phyloP scores from a whole-genome alignment of 2,888 invertebrate species.

The Luffia ferchaultella region DNA sequence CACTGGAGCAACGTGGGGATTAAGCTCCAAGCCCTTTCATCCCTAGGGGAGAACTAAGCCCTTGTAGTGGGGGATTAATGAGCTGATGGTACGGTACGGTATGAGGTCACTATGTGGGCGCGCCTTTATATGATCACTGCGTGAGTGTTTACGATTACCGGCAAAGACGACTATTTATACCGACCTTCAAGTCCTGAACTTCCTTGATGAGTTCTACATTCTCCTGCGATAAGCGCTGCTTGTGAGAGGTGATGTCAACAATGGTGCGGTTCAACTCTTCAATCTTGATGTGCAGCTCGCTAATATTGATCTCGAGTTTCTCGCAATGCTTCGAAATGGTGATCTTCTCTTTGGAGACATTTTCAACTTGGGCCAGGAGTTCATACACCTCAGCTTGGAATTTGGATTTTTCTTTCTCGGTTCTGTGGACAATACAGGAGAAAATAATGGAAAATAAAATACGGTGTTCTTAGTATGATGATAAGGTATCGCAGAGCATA shows the following conservation, averaged over 20 bases:
- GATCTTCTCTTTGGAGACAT: constrained; percentile 91
- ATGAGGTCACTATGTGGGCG: no score
- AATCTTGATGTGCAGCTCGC: constrained; percentile 94
- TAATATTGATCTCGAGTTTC: constrained; percentile 89
- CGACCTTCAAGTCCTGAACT: constrained; percentile 93
- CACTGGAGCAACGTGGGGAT: no score
- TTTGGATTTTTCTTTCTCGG: constrained; percentile 98
- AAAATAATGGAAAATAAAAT: constrained; percentile 22
- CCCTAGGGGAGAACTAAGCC: no score
- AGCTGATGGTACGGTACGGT: no score
- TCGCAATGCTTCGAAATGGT: constrained; percentile 84
- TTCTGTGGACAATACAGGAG: constrained; percentile 72
- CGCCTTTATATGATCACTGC: no score
- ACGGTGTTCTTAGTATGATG: constrained; percentile 13
- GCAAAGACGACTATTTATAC: no score
- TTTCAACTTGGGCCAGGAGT: constrained; percentile 94
- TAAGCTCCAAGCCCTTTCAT: no score
- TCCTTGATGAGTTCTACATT: constrained; percentile 94
- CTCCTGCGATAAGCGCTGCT: constrained; percentile 93
- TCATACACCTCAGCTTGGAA: constrained; percentile 99
- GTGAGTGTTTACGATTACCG: no score
- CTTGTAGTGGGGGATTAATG: no score
- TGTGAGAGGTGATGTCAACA: constrained; percentile 96
- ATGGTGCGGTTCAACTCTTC: constrained; percentile 97
- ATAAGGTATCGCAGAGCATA: not conserved